phyloP scores from a whole-genome alignment of 1,140 invertebrate genomes.

The Hormaphis cornu region DNA sequence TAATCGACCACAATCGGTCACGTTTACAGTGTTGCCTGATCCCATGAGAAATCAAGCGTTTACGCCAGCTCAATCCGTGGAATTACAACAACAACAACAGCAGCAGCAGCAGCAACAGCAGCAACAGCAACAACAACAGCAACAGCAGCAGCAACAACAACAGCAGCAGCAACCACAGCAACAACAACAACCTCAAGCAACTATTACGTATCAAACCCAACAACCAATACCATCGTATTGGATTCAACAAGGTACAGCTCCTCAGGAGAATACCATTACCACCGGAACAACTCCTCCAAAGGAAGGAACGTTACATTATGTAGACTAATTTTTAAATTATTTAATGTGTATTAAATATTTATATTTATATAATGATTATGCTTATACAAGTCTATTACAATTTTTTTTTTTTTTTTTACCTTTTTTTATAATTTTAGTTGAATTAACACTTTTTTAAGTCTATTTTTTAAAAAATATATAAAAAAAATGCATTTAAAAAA shows the following conservation, averaged over 20 bases:
- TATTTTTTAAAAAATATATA: constrained; percentile 24
- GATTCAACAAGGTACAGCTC: constrained; percentile 13
- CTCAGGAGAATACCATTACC: constrained; percentile 12
- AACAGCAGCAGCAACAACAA: constrained; percentile 29
- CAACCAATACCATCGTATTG: constrained; percentile 8
- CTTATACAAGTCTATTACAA: no score
- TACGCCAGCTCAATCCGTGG: constrained; percentile 33
- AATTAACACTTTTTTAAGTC: constrained; percentile 10
- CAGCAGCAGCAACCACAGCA: constrained; percentile 22
- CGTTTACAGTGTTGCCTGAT: constrained; percentile 22
- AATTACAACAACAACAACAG: constrained; percentile 36
- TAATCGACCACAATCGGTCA: constrained; percentile 6
- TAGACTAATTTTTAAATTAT: constrained; percentile 1
- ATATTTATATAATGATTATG: neutral
- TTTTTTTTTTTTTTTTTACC: neutral
- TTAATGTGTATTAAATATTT: no score
- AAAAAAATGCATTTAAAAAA: neutral
- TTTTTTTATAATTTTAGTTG: constrained; percentile 25
- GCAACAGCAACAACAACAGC: constrained; percentile 22
- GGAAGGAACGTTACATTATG: constrained; percentile 25
- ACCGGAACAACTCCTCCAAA: constrained; percentile 6
- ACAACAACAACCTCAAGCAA: constrained; percentile 2
- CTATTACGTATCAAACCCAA: constrained; percentile 19
- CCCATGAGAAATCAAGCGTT: constrained; percentile 12
- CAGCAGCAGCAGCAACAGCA: constrained; percentile 17